Base-by-base conservation (phyloP, 2,888 invertebrate genomes). In the Ceramica pisi region DNA sequence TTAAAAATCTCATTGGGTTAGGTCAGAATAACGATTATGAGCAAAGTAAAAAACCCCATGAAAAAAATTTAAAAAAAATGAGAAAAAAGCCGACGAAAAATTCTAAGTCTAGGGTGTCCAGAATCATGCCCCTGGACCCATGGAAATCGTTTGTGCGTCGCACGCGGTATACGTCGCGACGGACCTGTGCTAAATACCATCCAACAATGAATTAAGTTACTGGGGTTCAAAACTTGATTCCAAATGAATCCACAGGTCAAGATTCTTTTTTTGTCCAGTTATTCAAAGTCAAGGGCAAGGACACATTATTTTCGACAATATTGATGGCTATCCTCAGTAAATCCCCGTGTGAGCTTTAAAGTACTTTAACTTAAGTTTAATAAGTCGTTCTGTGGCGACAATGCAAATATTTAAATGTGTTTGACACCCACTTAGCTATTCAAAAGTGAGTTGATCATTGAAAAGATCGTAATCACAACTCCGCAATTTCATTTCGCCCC, bases 401-500 rank as follows among this genome's bases (percentile, higher is more conserved):
- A 83, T 80, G 78, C 83, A 86, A 88, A 88, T 83, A 87, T 86
- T 84, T 80, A 71, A 85, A 85, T 81, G 75, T 84, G 70, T 81
- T 77, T 78, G 86, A 85, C 91, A 84, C 92, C 92, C 88, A 91
- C 92, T 80, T 74, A 69, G 75, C 73, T 81, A 84, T 87, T 86
- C 90, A 89, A 89, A 90, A 91, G 87, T 85, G 89, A 88, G 85
- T 85, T 83, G 90, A 91, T 92, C 90, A 92, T 90, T 92, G 92
- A 90, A 92, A 91, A 92, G 92, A 93, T 92, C 86, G 88, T 90
- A 92, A 93, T 92, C 92, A 85, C 86, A 71, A 85, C 86, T 85
- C 88, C 86, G 89, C 90, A 91, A 93, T 94, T 94, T 94, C 92
- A 89, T 93, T 90, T 90, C 93, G 93, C 94, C 94, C 92, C 94